Conservation (phyloP, 2,113 vertebrate species). For the Bubo blakistoni region DNA sequence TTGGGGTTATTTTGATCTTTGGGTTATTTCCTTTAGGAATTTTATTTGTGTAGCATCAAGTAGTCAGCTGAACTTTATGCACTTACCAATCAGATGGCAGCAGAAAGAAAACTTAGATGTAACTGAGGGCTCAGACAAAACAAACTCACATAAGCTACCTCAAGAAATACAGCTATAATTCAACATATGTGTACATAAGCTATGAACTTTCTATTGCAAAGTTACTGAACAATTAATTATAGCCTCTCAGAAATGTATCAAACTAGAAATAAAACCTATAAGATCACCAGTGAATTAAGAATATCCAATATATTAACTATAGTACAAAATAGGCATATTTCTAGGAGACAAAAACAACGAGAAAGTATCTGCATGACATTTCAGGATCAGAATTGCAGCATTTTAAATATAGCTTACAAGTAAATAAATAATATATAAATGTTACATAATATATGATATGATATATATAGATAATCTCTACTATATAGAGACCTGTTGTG, state of each 20-base stretch:
- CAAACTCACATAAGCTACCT: constrained; percentile 30
- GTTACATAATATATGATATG: background rate
- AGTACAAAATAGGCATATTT: background rate
- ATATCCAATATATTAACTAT: background rate
- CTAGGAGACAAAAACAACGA: background rate
- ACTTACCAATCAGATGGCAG: constrained; percentile 37
- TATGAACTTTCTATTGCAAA: background rate
- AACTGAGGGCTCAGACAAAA: constrained; percentile 40
- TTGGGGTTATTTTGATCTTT: background rate
- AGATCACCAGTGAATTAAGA: background rate
- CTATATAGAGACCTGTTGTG: background rate
- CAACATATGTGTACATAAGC: background rate
- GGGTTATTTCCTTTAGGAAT: background rate
- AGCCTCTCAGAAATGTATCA: background rate
- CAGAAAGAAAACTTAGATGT: constrained; percentile 39
- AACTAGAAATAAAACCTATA: background rate
- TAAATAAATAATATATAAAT: background rate
- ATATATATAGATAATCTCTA: background rate
- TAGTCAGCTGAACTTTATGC: background rate
- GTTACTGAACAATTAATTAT: background rate
- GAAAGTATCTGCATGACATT: background rate
- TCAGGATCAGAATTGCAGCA: background rate
- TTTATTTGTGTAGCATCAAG: background rate
- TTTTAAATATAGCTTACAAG: background rate
- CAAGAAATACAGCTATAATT: background rate